Percentiles rank a stretch among this genome's conserved stretches.
Evolutionary conservation across 2,888 invertebrate species (phyloP).

Genomic region (Timema cristinae): DNA sequence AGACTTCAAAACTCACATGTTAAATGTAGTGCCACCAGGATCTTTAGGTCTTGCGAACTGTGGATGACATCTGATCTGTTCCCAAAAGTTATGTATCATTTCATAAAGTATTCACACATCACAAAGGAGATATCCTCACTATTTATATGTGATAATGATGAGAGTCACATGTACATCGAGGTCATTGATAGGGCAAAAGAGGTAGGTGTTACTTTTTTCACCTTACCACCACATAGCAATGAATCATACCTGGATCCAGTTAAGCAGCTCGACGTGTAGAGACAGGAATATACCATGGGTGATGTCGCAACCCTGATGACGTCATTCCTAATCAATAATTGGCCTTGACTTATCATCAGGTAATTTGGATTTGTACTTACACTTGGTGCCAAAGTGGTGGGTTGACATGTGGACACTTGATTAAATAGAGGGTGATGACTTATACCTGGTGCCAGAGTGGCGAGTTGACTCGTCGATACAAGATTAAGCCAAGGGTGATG

Average conservation of each 20-base stretch:
- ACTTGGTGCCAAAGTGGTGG: too few relatives aligned
- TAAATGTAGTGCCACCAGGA: conserved; percentile 4
- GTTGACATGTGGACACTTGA: too few relatives aligned
- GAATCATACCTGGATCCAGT: background rate
- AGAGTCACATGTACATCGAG: conserved; percentile 1
- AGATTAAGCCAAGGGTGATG: too few relatives aligned
- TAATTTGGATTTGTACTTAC: too few relatives aligned
- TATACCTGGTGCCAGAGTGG: too few relatives aligned
- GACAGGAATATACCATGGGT: too few relatives aligned
- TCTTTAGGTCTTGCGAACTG: background rate
- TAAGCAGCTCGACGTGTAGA: too few relatives aligned
- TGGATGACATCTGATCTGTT: conserved; percentile 1
- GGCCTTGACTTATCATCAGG: too few relatives aligned
- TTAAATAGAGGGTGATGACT: too few relatives aligned
- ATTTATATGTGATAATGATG: background rate
- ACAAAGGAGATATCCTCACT: background rate
- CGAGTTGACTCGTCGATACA: too few relatives aligned
- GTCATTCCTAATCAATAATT: too few relatives aligned
- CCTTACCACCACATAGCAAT: background rate
- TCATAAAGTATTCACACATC: background rate
- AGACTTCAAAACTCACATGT: background rate
- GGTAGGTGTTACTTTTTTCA: background rate
- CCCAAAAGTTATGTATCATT: background rate
- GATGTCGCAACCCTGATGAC: too few relatives aligned
- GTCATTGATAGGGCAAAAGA: conserved; percentile 9